phyloP scores from a whole-genome alignment of 53 echinoderm and acorn worm genomes.

The Antedon mediterranea region DNA sequence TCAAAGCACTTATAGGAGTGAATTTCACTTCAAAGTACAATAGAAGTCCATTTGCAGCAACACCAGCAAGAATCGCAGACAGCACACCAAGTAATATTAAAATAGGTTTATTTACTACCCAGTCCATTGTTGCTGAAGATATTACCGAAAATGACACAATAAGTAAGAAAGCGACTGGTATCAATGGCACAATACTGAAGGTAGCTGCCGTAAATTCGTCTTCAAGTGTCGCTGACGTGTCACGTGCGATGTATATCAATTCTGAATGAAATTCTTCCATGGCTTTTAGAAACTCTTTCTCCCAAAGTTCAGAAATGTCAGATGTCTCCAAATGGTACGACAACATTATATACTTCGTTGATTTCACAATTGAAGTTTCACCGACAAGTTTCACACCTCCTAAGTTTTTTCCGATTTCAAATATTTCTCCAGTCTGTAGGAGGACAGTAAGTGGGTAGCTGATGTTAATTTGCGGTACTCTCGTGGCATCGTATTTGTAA shows the following conservation, averaged over 20 bases:
- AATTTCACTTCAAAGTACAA: conserved; percentile 16
- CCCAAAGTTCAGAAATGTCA: conserved; percentile 29
- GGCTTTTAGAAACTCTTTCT: conserved; percentile 11
- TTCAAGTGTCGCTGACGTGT: conserved; percentile 10
- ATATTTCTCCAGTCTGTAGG: no score
- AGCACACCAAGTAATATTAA: conserved; percentile 18
- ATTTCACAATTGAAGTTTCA: no score
- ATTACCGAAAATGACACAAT: conserved; percentile 22
- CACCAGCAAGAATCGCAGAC: conserved; percentile 18
- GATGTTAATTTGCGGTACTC: no score
- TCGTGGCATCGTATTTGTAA: no score
- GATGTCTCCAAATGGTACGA: no score
- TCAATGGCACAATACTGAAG: conserved; percentile 4
- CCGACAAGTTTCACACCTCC: no score
- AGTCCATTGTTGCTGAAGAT: conserved; percentile 23
- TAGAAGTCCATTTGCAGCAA: conserved; percentile 26
- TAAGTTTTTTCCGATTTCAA: no score
- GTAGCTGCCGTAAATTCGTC: conserved; percentile 13
- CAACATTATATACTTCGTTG: no score
- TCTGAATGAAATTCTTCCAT: not conserved
- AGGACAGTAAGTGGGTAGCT: no score
- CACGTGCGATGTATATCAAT: not conserved
- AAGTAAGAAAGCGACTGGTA: conserved; percentile 22
- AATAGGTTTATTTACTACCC: no score
- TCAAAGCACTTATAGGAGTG: conserved; percentile 11